Percentiles rank a stretch among this genome's conserved stretches.
Conservation (phyloP, 92 coral and sea anemone genomes). For the Paragorgia papillata region DNA sequence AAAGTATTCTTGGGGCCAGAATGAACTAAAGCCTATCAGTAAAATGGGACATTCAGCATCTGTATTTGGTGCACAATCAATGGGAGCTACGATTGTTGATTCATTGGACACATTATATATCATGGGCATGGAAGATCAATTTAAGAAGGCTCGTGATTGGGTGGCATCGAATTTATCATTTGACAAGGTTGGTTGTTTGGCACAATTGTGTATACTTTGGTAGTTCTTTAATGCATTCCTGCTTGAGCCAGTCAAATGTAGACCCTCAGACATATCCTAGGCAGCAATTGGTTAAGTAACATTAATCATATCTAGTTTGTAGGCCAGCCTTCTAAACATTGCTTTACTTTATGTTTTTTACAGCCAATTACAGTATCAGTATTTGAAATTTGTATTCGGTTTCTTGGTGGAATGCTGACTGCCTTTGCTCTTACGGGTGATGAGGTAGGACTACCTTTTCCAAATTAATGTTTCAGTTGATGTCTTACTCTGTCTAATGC, state of each 20-base stretch:
- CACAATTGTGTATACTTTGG: too few relatives aligned
- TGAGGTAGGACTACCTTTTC: conserved; percentile 61
- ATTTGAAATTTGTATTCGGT: conserved; percentile 88
- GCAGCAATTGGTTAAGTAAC: too few relatives aligned
- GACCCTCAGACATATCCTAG: too few relatives aligned
- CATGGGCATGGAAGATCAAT: conserved; percentile 89
- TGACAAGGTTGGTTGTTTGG: conserved; percentile 69
- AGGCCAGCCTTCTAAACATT: too few relatives aligned
- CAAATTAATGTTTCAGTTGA: not conserved
- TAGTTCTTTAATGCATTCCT: too few relatives aligned
- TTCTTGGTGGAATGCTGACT: conserved; percentile 92
- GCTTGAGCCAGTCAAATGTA: too few relatives aligned
- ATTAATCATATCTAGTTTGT: too few relatives aligned
- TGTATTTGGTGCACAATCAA: conserved; percentile 83
- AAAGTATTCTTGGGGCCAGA: conserved; percentile 87
- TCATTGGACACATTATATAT: conserved; percentile 90
- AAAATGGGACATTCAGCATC: conserved; percentile 88
- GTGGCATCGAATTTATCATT: conserved; percentile 74
- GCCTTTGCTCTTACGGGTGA: conserved; percentile 93
- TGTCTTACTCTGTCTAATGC: not conserved
- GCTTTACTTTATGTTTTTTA: conserved; percentile 5
- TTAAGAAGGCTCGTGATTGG: conserved; percentile 94
- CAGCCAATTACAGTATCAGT: conserved; percentile 95
- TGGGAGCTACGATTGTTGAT: conserved; percentile 95
- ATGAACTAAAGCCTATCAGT: conserved; percentile 91